Evolutionary conservation across 2,113 vertebrate genomes (phyloP).

Genomic region (Colossoma macropomum): DNA sequence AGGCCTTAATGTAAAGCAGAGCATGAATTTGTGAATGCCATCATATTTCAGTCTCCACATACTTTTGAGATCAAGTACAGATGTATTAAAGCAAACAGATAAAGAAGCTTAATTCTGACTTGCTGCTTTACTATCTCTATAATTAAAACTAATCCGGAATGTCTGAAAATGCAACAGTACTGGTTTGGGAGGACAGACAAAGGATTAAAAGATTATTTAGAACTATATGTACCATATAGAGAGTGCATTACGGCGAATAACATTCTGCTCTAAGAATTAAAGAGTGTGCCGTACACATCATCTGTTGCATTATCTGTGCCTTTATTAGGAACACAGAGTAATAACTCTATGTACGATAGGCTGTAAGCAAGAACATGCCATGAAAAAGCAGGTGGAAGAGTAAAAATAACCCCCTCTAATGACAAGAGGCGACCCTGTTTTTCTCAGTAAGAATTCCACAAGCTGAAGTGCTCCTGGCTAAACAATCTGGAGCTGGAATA

Average conservation of each 20-base stretch:
- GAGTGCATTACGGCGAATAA: constrained; percentile 33
- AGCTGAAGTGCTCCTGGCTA: not conserved
- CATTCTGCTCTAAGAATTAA: not conserved
- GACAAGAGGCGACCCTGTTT: not conserved
- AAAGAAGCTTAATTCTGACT: not conserved
- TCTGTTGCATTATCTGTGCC: not conserved
- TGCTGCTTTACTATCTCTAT: not conserved
- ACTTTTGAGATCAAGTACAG: not conserved
- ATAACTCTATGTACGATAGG: not conserved
- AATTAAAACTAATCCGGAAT: constrained; percentile 9
- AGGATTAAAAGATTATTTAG: constrained; percentile 37
- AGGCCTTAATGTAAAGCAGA: constrained; percentile 75
- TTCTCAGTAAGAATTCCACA: not conserved
- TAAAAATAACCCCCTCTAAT: not conserved
- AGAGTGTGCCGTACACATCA: not conserved
- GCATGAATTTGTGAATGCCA: not conserved
- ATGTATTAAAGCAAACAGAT: not conserved
- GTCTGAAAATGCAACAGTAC: not conserved
- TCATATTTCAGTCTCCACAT: not conserved
- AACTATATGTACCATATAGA: not conserved
- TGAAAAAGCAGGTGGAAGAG: not conserved
- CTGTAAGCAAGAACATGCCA: not conserved
- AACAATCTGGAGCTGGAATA: not conserved
- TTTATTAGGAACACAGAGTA: not conserved
- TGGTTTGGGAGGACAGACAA: not conserved